A percentile compares a stretch with the other conserved stretches of the same genome.
Evolutionary conservation across 2,888 invertebrate species (phyloP).

Genomic region (Spisula subtruncata): DNA sequence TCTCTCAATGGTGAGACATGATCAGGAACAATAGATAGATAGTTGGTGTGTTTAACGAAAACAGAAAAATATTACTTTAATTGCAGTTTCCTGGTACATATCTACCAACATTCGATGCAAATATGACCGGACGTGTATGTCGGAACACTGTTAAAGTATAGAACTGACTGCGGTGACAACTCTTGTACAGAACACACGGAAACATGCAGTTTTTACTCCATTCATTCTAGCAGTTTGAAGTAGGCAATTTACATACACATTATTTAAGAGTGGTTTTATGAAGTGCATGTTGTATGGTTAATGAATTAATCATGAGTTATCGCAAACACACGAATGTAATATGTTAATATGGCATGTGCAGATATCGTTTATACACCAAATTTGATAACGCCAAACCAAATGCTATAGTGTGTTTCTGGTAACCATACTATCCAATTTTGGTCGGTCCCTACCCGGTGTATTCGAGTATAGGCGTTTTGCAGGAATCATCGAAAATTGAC

Average conservation of each 20-base stretch:
- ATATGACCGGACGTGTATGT: not conserved
- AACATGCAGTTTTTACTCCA: not conserved
- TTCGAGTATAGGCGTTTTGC: too few relatives aligned
- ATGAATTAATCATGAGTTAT: constrained; percentile 41
- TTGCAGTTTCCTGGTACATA: not conserved
- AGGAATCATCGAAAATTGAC: too few relatives aligned
- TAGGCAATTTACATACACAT: not conserved
- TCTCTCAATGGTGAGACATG: too few relatives aligned
- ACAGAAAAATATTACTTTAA: too few relatives aligned
- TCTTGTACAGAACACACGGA: not conserved
- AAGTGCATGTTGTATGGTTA: constrained; percentile 22
- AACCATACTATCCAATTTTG: too few relatives aligned
- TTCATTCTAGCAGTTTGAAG: not conserved
- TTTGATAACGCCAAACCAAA: not conserved
- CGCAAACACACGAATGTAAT: not conserved
- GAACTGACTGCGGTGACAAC: not conserved
- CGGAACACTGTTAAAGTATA: not conserved
- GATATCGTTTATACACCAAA: constrained; percentile 1
- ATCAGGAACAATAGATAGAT: too few relatives aligned
- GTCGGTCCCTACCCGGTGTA: too few relatives aligned
- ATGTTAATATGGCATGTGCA: constrained; percentile 23
- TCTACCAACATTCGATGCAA: not conserved
- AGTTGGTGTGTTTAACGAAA: too few relatives aligned
- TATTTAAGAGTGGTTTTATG: constrained; percentile 20
- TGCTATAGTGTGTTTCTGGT: too few relatives aligned